Conservation (phyloP, 2,888 invertebrate species). For the Loripinus fragilis region DNA sequence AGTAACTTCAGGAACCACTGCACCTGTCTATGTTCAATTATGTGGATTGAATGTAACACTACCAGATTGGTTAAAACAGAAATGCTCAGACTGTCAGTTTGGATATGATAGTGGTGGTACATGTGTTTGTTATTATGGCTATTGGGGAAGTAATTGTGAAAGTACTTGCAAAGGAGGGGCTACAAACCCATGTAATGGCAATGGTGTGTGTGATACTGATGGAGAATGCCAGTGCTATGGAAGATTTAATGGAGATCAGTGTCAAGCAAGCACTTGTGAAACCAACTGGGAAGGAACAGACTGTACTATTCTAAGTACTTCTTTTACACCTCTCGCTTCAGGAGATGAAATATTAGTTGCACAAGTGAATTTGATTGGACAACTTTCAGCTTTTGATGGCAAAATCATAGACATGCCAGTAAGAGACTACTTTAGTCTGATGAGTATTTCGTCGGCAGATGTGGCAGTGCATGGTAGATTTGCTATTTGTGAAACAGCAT, state of each 20-base stretch:
- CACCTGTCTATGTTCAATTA: constrained; percentile 36
- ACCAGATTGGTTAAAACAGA: constrained; percentile 63
- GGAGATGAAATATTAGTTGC: constrained; percentile 52
- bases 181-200: constrained; percentile 60
- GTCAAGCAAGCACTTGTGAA: constrained; percentile 54
- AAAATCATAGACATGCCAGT: constrained; percentile 57
- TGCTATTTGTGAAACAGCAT: constrained; percentile 38
- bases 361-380: constrained; percentile 63
- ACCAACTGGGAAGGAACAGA: constrained; percentile 65
- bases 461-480: constrained; percentile 43
- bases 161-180: constrained; percentile 66
- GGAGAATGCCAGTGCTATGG: constrained; percentile 67
- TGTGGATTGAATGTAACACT: constrained; percentile 47
- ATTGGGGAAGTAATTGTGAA: constrained; percentile 67
- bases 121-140: constrained; percentile 70
- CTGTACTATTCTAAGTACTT: constrained; percentile 59
- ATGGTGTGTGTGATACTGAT: constrained; percentile 62
- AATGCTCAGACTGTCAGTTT: constrained; percentile 63
- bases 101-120: constrained; percentile 44
- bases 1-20: constrained; percentile 32
- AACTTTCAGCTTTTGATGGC: constrained; percentile 68
- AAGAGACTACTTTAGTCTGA: constrained; percentile 51
- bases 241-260: constrained; percentile 64
- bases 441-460: constrained; percentile 36
- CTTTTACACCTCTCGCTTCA: constrained; percentile 38